phyloP scores from a whole-genome alignment of 2,888 invertebrate species.

The Melieria crassipennis region DNA sequence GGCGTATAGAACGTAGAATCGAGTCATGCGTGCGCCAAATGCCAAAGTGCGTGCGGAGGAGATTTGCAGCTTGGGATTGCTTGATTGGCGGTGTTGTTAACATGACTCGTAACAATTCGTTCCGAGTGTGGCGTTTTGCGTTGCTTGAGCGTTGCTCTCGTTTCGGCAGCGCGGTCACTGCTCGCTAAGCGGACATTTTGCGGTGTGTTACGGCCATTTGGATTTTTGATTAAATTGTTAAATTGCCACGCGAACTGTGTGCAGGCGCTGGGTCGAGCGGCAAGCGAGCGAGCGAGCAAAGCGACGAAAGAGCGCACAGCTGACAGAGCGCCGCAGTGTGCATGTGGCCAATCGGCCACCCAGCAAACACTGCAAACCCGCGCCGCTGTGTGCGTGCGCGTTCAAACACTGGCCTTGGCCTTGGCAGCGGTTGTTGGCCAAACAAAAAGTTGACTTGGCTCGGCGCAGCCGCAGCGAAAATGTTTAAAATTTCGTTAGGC shows the following conservation, averaged over 20 bases:
- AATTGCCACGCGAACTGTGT: too few species aligned
- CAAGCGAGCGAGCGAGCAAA: background rate
- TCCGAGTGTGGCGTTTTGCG: too few species aligned
- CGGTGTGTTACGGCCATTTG: too few species aligned
- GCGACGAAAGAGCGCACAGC: too few species aligned
- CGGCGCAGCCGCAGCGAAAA: constrained; percentile 13
- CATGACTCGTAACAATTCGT: too few species aligned
- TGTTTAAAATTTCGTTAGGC: constrained; percentile 33
- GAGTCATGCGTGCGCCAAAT: background rate
- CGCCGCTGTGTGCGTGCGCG: background rate
- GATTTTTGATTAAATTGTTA: too few species aligned
- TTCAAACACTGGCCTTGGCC: constrained; percentile 46
- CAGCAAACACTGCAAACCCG: background rate
- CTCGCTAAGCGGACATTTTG: too few species aligned
- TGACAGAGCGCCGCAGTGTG: too few species aligned
- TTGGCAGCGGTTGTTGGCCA: constrained; percentile 50
- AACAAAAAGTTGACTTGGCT: constrained; percentile 29
- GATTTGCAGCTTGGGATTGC: background rate
- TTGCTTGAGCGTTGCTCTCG: too few species aligned
- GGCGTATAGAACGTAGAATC: background rate
- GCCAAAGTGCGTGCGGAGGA: background rate
- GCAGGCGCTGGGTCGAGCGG: background rate
- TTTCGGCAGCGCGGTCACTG: too few species aligned
- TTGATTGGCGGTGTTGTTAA: background rate
- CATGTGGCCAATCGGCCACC: background rate